A percentile compares a stretch with the other conserved stretches of the same genome.
Evolutionary conservation across 92 coral and sea anemone genomes (phyloP).

Genomic region (Virgularia gustaviana): DNA sequence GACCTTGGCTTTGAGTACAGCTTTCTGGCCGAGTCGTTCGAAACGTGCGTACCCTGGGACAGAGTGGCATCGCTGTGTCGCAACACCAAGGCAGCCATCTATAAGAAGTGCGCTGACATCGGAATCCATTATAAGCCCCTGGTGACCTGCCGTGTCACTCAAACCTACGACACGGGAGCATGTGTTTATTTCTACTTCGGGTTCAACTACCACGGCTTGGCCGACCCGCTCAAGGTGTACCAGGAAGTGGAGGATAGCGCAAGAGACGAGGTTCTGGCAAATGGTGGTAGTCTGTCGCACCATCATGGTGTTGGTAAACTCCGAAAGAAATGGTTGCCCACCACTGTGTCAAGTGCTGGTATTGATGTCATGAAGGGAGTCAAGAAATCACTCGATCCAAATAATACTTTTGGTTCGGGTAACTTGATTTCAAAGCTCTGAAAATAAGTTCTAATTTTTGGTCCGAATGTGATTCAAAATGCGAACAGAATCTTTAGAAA

Average conservation of each 20-base stretch:
- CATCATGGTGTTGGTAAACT: conserved; percentile 95
- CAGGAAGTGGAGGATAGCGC: conserved; percentile 78
- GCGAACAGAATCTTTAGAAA: not conserved
- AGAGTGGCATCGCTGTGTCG: conserved; percentile 77
- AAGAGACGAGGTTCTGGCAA: conserved; percentile 87
- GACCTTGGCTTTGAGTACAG: conserved; percentile 85
- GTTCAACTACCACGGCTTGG: conserved; percentile 73
- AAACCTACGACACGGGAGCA: conserved; percentile 95
- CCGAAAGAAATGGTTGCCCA: conserved; percentile 87
- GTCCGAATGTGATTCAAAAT: no score
- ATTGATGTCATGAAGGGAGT: conserved; percentile 74
- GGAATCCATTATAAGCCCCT: conserved; percentile 76
- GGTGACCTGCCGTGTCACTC: conserved; percentile 93
- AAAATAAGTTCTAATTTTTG: not conserved
- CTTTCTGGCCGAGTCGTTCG: conserved; percentile 92
- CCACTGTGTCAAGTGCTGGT: conserved; percentile 84
- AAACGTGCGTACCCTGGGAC: conserved; percentile 98
- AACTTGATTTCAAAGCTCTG: conserved; percentile 48
- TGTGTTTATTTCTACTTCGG: conserved; percentile 99
- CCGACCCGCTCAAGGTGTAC: conserved; percentile 68
- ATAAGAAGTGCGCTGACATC: conserved; percentile 80
- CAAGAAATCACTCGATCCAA: conserved; percentile 81
- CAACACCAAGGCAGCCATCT: conserved; percentile 80
- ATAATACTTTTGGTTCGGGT: conserved; percentile 86
- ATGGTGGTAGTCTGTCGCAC: conserved; percentile 94